Evolutionary conservation across 1,140 invertebrate genomes (phyloP).

Genomic region (Psix sp.): DNA sequence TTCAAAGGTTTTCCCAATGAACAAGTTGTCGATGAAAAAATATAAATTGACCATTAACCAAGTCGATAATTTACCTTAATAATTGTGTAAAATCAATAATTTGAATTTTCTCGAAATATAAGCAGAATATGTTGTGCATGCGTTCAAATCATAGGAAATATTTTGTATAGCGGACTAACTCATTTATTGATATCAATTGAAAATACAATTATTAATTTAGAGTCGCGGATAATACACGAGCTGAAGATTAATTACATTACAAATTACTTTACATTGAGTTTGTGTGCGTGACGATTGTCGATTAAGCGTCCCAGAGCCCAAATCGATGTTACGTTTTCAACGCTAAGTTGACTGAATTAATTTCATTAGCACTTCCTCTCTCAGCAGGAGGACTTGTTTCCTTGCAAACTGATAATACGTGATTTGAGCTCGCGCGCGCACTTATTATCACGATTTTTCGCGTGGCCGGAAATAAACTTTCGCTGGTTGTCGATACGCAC

Average conservation of each 20-base stretch:
- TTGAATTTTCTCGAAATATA: too few species aligned
- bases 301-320: slow-evolving; percentile 32
- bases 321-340: slow-evolving; percentile 50
- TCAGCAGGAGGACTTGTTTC: slow-evolving; percentile 30
- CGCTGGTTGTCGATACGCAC: not conserved
- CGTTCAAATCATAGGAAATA: too few species aligned
- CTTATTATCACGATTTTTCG: too few species aligned
- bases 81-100: too few species aligned
- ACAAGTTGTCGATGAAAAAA: too few species aligned
- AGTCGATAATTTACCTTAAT: too few species aligned
- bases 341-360: slow-evolving; percentile 46
- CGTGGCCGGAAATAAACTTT: not conserved
- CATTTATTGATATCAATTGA: slow-evolving; percentile 45
- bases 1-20: too few species aligned
- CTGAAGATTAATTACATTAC: slow-evolving; percentile 44
- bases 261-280: slow-evolving; percentile 44
- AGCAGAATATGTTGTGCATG: too few species aligned
- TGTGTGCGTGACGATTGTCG: slow-evolving; percentile 48
- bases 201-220: slow-evolving; percentile 36
- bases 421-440: slow-evolving; percentile 16
- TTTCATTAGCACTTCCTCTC: slow-evolving; percentile 52
- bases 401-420: slow-evolving; percentile 31
- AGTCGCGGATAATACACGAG: slow-evolving; percentile 21
- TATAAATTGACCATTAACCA: too few species aligned
- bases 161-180: too few species aligned